phyloP scores from a whole-genome alignment of 1,140 invertebrate genomes.

The Muscidifurax raptorellus region DNA sequence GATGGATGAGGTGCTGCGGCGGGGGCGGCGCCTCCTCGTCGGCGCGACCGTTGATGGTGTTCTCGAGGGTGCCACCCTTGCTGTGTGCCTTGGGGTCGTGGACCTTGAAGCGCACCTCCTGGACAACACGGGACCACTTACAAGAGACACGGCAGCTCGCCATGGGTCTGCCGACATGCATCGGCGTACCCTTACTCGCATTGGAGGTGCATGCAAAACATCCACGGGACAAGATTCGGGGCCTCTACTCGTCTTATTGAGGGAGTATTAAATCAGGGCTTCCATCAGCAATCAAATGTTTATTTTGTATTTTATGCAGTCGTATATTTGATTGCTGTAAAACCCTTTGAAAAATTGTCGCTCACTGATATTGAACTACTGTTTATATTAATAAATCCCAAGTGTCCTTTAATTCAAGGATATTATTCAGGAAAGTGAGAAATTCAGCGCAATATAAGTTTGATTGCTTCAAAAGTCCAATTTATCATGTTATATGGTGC shows the following conservation, averaged over 20 bases:
- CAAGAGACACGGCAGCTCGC: slow-evolving; percentile 77
- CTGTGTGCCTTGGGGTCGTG: slow-evolving; percentile 94
- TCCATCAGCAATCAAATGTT: no score
- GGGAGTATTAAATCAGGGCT: no score
- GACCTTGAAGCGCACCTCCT: slow-evolving; percentile 96
- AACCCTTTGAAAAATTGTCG: not conserved
- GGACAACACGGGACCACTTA: slow-evolving; percentile 86
- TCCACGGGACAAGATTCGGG: not conserved
- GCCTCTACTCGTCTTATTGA: not conserved
- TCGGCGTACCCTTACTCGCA: slow-evolving; percentile 30
- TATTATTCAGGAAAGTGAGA: not conserved
- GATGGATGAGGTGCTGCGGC: slow-evolving; percentile 85
- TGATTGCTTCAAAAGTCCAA: not conserved
- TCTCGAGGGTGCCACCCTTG: slow-evolving; percentile 92
- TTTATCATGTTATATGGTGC: not conserved
- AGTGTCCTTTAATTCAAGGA: not conserved
- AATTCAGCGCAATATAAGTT: not conserved
- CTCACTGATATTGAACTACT: not conserved
- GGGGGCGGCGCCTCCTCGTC: slow-evolving; percentile 83
- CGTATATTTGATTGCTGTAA: no score
- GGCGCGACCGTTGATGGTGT: slow-evolving; percentile 89
- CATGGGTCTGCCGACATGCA: slow-evolving; percentile 57
- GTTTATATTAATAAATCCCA: not conserved
- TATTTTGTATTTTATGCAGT: no score
- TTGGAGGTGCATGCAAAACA: slow-evolving; percentile 37